A percentile compares a stretch with the other conserved stretches of the same genome.
Evolutionary conservation across 2,113 vertebrate species (phyloP).

Genomic region (Rhombomys opimus): DNA sequence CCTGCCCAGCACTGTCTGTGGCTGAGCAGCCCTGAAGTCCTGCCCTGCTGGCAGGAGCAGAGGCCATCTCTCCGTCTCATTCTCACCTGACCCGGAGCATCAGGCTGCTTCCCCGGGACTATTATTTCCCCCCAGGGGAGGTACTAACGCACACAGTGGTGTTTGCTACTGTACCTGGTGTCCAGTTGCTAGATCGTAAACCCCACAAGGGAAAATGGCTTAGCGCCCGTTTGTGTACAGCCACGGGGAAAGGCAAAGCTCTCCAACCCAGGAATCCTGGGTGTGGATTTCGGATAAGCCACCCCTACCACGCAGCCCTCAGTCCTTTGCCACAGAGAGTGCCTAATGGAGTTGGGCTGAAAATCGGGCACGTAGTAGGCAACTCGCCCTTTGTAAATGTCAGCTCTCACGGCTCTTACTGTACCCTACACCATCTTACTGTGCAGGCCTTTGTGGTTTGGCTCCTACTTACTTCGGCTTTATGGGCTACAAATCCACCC

Average conservation of each 20-base stretch:
- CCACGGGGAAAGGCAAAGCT: background rate
- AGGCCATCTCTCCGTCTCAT: background rate
- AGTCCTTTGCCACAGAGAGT: background rate
- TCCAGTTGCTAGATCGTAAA: background rate
- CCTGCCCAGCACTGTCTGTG: background rate
- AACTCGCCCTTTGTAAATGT: background rate
- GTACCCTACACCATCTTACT: background rate
- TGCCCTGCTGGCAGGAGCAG: background rate
- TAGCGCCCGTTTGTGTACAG: background rate
- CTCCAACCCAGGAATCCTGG: background rate
- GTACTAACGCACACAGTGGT: background rate
- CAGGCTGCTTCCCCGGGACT: background rate
- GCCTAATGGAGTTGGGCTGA: background rate
- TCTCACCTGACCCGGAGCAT: background rate
- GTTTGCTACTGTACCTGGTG: background rate
- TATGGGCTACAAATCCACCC: background rate
- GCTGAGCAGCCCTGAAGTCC: background rate
- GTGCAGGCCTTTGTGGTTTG: background rate
- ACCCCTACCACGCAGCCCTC: background rate
- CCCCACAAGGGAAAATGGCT: background rate
- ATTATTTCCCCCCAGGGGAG: background rate
- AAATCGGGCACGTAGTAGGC: background rate
- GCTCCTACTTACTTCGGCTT: background rate
- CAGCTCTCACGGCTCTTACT: background rate
- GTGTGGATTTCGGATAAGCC: background rate